A percentile compares a stretch with the other conserved stretches of the same genome.
These are phyloP conservation scores for Acanthaster planci DNA, from an alignment of 35 echinoderm and acorn worm species.

Conservation along the genomic window DNA sequence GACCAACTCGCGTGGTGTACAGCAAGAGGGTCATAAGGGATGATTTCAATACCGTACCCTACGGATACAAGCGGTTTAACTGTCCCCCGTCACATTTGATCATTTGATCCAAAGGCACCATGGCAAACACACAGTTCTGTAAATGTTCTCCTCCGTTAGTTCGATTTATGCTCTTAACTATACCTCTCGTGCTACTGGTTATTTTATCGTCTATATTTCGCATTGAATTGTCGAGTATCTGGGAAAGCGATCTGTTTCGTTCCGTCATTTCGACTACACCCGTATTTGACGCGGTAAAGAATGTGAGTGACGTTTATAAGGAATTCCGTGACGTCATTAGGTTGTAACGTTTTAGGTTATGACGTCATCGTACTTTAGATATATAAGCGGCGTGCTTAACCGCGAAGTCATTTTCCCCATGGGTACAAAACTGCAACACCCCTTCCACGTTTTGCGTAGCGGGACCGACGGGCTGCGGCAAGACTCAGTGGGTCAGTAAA, in stretches of 20 bases:
- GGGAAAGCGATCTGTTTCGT: too few relatives aligned
- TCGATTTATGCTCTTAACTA: neutral
- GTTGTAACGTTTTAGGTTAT: too few relatives aligned
- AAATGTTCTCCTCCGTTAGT: neutral
- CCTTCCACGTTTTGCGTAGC: conserved; percentile 39
- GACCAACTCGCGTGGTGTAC: conserved; percentile 58
- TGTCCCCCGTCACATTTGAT: too few relatives aligned
- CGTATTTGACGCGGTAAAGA: too few relatives aligned
- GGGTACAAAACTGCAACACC: conserved; percentile 48
- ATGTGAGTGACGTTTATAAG: neutral
- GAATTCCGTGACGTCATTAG: too few relatives aligned
- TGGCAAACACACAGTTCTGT: neutral
- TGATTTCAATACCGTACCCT: conserved; percentile 68
- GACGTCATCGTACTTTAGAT: neutral
- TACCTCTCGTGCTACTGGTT: neutral
- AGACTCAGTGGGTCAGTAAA: conserved; percentile 55
- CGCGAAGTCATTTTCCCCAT: conserved; percentile 31
- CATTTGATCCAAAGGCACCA: neutral
- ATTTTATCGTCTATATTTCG: too few relatives aligned
- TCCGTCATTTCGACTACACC: too few relatives aligned
- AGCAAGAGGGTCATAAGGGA: conserved; percentile 54
- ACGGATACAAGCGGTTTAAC: conserved; percentile 45
- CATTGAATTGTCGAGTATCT: too few relatives aligned
- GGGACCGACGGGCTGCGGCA: conserved; percentile 36
- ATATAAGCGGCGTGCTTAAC: neutral